Evolutionary conservation across 2,797 vertebrate genomes (phyloP).

Genomic region (Echiichthys vipera): DNA sequence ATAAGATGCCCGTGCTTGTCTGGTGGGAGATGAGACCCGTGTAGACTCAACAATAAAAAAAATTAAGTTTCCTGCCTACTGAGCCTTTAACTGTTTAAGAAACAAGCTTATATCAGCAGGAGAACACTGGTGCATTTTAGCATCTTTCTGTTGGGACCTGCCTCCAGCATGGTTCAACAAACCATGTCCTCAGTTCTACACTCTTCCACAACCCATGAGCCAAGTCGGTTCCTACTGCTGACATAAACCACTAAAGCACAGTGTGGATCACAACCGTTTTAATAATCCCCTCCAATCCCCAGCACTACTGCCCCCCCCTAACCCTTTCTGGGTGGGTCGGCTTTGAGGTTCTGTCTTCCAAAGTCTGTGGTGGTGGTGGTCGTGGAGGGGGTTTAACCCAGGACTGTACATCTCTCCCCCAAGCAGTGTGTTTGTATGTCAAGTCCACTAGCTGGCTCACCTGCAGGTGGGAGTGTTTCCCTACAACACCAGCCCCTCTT

Average conservation of each 20-base stretch:
- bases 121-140: too few species aligned
- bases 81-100: too few species aligned
- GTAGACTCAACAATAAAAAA: too few species aligned
- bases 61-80: too few species aligned
- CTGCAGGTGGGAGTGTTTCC: constrained; percentile 24
- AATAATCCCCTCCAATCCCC: constrained; percentile 50
- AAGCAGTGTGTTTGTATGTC: constrained; percentile 59
- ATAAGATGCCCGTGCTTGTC: too few species aligned
- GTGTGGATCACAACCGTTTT: constrained; percentile 68
- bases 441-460: constrained; percentile 63
- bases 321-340: constrained; percentile 59
- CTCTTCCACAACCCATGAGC: constrained; percentile 84
- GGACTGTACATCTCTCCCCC: constrained; percentile 58
- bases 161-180: background rate
- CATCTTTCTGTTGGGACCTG: background rate
- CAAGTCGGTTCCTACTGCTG: constrained; percentile 72
- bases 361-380: constrained; percentile 67
- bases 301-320: constrained; percentile 52
- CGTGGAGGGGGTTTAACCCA: constrained; percentile 54
- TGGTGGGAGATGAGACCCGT: too few species aligned
- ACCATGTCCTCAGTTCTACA: background rate
- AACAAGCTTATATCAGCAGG: background rate
- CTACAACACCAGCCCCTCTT: constrained; percentile 69
- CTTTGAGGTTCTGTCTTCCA: constrained; percentile 66
- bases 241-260: constrained; percentile 77